Evolutionary conservation across 2,113 vertebrate genomes (phyloP).

Genomic region (Scolopax mira): DNA sequence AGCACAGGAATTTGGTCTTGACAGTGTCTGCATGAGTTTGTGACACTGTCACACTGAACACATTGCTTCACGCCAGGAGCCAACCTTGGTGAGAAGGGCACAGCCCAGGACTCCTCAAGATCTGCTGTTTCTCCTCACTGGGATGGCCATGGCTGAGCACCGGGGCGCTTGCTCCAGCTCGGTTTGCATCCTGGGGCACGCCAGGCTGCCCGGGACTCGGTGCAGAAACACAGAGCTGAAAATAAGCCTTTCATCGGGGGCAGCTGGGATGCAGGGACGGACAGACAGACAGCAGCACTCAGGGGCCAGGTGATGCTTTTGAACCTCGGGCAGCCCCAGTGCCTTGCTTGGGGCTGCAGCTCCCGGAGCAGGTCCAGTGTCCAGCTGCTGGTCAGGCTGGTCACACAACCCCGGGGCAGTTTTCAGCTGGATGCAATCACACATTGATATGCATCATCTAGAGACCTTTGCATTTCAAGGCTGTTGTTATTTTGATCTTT

Average conservation of each 20-base stretch:
- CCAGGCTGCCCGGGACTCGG: neutral
- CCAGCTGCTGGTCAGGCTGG: neutral
- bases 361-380: accelerated
- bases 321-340: accelerated
- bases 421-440: neutral
- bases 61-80: neutral
- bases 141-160: no score
- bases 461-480: slow-evolving; percentile 30
- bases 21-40: neutral
- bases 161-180: accelerated
- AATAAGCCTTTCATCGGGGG: neutral
- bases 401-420: neutral
- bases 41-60: neutral
- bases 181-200: accelerated
- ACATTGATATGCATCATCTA: neutral
- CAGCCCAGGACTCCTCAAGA: accelerated
- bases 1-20: neutral
- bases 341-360: accelerated
- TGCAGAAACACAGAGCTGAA: neutral
- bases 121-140: neutral
- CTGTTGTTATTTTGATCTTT: slow-evolving; percentile 50
- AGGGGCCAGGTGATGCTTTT: neutral
- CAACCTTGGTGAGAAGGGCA: neutral
- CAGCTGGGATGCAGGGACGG: neutral
- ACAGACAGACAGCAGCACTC: neutral